phyloP scores from a whole-genome alignment of 2,113 vertebrate genomes.

The Siniperca chuatsi region DNA sequence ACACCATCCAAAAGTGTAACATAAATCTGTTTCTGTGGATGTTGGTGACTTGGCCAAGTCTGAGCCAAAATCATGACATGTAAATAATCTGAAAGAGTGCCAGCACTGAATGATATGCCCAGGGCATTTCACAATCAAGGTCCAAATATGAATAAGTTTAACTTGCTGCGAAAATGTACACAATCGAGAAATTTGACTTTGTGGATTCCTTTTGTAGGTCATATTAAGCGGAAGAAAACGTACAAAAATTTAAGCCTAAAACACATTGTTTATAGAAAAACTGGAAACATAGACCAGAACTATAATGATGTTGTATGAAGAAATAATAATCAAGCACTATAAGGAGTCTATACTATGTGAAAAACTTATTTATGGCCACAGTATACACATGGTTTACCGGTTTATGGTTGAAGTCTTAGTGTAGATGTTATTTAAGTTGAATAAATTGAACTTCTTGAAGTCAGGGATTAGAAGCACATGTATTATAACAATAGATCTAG shows the following conservation, averaged over 20 bases:
- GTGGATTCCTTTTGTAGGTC: neutral
- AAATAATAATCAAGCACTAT: neutral
- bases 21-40: neutral
- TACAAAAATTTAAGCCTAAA: neutral
- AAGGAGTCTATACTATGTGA: neutral
- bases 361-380: neutral
- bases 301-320: neutral
- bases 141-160: too few species aligned
- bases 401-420: neutral
- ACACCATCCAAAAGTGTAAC: neutral
- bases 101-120: neutral
- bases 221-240: neutral
- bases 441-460: neutral
- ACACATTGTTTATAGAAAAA: neutral
- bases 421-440: neutral
- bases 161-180: fast-evolving
- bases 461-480: neutral
- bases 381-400: neutral
- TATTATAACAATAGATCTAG: neutral
- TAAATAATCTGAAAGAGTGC: neutral
- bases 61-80: neutral
- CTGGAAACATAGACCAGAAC: neutral
- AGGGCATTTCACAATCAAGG: neutral
- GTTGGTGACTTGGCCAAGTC: too few species aligned
- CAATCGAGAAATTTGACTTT: neutral